Conservation (phyloP, 2,797 vertebrate genomes). For the Sebastes miniatus region DNA sequence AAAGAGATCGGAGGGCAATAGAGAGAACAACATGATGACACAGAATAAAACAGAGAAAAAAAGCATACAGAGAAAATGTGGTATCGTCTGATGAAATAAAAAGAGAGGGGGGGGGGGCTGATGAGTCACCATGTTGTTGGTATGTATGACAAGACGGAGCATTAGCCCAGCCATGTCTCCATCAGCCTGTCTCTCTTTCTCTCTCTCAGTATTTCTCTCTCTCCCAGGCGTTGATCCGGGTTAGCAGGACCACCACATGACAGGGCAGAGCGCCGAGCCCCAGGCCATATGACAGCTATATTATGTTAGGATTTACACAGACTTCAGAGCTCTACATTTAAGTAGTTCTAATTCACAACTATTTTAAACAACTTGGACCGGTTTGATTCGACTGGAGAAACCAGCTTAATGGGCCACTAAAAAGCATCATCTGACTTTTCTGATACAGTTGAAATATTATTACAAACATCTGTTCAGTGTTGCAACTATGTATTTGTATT, state of each 20-base stretch:
- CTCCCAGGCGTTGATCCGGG: background rate
- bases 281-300: background rate
- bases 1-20: too few species aligned
- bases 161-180: constrained; percentile 18
- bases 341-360: background rate
- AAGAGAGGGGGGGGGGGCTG: background rate
- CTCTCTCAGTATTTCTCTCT: background rate
- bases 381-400: background rate
- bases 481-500: background rate
- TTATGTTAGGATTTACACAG: background rate
- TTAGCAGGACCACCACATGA: background rate
- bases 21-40: background rate
- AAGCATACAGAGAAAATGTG: background rate
- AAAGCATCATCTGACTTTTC: background rate
- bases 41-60: background rate
- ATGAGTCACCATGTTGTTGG: constrained; percentile 52
- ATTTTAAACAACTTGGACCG: background rate
- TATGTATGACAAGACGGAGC: constrained; percentile 42
- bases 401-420: background rate
- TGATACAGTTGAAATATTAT: too few species aligned
- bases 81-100: background rate
- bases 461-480: background rate
- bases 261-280: background rate
- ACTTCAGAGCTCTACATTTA: background rate
- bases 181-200: background rate